These are phyloP conservation scores for Drosophila melanica DNA, from an alignment of 1,140 invertebrate species.

Conservation along the genomic window DNA sequence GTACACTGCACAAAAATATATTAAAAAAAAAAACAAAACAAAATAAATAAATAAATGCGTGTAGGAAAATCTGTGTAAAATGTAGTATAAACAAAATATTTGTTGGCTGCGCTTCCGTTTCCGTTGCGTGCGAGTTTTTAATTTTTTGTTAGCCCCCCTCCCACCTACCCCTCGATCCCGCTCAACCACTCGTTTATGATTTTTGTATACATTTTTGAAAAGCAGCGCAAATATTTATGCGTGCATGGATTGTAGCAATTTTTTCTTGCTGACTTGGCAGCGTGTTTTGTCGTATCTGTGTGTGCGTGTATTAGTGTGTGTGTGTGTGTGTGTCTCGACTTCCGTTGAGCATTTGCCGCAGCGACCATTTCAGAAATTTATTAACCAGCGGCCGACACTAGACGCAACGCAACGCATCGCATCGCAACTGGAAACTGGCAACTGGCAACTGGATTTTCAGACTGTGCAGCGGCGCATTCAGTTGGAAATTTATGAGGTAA, in stretches of 20 bases:
- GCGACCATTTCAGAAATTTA: constrained; percentile 73
- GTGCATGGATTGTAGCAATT: constrained; percentile 48
- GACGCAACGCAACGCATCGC: constrained; percentile 20
- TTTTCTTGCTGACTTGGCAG: constrained; percentile 3
- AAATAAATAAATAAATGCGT: not conserved
- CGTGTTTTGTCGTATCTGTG: constrained; percentile 7
- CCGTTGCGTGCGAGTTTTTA: constrained; percentile 55
- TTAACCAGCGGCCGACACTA: constrained; percentile 56
- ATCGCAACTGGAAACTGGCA: constrained; percentile 36
- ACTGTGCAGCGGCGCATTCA: constrained; percentile 74
- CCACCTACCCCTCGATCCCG: not conserved
- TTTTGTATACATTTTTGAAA: constrained; percentile 58
- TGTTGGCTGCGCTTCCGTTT: constrained; percentile 68
- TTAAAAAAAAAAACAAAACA: constrained; percentile 5
- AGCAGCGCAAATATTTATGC: constrained; percentile 70
- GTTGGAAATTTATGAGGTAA: constrained; percentile 75
- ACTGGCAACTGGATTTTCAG: constrained; percentile 68
- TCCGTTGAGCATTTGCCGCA: constrained; percentile 69
- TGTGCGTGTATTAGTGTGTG: constrained; percentile 27
- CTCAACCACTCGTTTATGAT: constrained; percentile 22
- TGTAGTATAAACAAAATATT: constrained; percentile 53
- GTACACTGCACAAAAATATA: not conserved
- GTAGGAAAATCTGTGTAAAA: constrained; percentile 33
- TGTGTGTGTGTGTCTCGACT: constrained; percentile 45
- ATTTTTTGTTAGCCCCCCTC: constrained; percentile 36